Evolutionary conservation across 1,140 invertebrate genomes (phyloP), one percentile per base, ranked within the genome.

Genomic region (Brachionus calyciflorus): DNA sequence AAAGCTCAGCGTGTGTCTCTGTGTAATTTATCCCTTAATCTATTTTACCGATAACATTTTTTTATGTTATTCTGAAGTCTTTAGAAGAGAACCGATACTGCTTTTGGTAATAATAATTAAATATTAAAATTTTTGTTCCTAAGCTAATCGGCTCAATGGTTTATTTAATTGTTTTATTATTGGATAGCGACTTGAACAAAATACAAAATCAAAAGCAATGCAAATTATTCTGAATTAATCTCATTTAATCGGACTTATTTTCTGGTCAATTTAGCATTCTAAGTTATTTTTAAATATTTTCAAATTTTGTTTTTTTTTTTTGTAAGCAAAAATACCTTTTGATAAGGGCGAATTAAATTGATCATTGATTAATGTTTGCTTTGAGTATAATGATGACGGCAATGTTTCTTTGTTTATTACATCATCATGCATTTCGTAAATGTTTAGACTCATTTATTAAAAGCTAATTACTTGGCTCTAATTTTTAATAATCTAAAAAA

Each of bases 251-350:
- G 9, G 9, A 5, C 9, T 37, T 9, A 5, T 37, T 37, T 65
- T 65, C 24, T 65, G 60, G 60, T 65, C 60, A 65, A 65, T 65
- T 65, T 24, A 65, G 14, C 40, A 44, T 65, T 44, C 24, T 65
- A 44, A 65, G 37, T 19, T 60, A 33, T 60, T 60, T 60, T 60
- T 60, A 37, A 60, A 37, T 37, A 19, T n/a, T n/a, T n/a, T n/a
- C n/a, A n/a, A n/a, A n/a, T n/a, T n/a, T n/a, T n/a, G n/a, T n/a
- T n/a, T n/a, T n/a, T n/a, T n/a, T n/a, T n/a, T n/a, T n/a, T n/a
- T n/a, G n/a, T n/a, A 19, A 17, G 17, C 2, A 60, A 40, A 37
- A 40, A 60, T 28, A 60, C 55, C 55, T 60, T 60, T 60, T 60
- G 55, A 60, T 60, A 60, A 60, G 55, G 28, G 37, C 30, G 33